Percentiles rank a stretch among this genome's conserved stretches.
These are phyloP conservation scores for Alaudala cheleensis DNA, from an alignment of 2,113 vertebrate species.

Conservation along the genomic window DNA sequence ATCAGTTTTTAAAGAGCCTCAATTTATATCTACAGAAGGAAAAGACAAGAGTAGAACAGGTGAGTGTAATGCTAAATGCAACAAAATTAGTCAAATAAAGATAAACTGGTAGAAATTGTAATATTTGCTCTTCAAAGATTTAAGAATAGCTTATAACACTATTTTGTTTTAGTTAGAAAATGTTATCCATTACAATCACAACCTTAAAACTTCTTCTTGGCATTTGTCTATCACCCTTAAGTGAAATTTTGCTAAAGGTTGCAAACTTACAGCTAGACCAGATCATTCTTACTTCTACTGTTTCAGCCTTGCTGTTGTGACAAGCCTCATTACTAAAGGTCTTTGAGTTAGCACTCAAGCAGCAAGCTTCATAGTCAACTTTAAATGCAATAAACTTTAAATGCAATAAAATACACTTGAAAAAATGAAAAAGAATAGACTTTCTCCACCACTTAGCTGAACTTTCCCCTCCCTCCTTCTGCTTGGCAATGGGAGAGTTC, in stretches of 20 bases:
- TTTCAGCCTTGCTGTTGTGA: neutral
- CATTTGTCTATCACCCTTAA: neutral
- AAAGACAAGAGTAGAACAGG: neutral
- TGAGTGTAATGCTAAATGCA: rapidly evolving
- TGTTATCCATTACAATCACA: neutral
- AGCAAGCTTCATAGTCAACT: neutral
- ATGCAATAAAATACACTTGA: neutral
- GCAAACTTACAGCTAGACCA: neutral
- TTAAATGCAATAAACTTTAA: neutral
- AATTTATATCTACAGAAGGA: neutral
- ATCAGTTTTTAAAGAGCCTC: neutral
- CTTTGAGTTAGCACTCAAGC: neutral
- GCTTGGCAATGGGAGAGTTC: neutral
- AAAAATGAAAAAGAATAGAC: neutral
- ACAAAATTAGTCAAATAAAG: neutral
- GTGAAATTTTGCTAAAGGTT: neutral
- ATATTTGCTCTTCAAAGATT: neutral
- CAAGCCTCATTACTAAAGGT: neutral
- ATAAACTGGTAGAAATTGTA: neutral
- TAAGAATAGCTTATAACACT: neutral
- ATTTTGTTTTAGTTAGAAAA: neutral
- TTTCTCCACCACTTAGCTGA: neutral
- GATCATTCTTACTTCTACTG: neutral
- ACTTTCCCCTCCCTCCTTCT: neutral
- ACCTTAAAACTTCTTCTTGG: neutral